Evolutionary conservation across 2,888 invertebrate genomes (phyloP).

Genomic region (Watsonalla binaria): DNA sequence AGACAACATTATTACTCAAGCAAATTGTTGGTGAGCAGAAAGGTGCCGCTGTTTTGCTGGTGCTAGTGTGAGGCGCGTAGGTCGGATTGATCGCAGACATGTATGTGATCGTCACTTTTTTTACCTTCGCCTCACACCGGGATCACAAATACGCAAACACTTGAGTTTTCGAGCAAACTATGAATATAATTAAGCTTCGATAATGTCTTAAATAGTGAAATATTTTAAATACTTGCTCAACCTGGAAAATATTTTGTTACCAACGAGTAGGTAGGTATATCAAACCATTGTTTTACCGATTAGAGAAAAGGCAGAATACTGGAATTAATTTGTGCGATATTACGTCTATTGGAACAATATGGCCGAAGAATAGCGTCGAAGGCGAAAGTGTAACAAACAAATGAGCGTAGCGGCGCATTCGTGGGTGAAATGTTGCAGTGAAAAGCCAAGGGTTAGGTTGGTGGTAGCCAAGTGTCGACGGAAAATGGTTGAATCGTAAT

Average conservation of each 20-base stretch:
- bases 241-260: no score
- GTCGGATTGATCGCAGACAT: constrained; percentile 40
- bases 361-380: constrained; percentile 34
- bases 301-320: constrained; percentile 8
- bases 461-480: constrained; percentile 65
- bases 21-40: neutral
- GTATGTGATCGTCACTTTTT: constrained; percentile 74
- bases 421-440: constrained; percentile 64
- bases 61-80: constrained; percentile 33
- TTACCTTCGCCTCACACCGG: constrained; percentile 64
- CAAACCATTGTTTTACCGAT: no score
- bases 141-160: constrained; percentile 71
- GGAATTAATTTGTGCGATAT: constrained; percentile 37
- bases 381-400: constrained; percentile 70
- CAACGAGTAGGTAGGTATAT: no score
- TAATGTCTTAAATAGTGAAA: neutral
- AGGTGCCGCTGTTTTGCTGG: constrained; percentile 8
- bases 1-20: neutral
- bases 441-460: constrained; percentile 70
- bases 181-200: constrained; percentile 17
- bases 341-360: constrained; percentile 32
- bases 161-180: constrained; percentile 62
- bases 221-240: no score
- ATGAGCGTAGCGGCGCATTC: constrained; percentile 47
- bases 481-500: constrained; percentile 71